These are phyloP conservation scores for Helicoverpa assulta DNA, from an alignment of 2,888 invertebrate genomes.

Conservation along the genomic window DNA sequence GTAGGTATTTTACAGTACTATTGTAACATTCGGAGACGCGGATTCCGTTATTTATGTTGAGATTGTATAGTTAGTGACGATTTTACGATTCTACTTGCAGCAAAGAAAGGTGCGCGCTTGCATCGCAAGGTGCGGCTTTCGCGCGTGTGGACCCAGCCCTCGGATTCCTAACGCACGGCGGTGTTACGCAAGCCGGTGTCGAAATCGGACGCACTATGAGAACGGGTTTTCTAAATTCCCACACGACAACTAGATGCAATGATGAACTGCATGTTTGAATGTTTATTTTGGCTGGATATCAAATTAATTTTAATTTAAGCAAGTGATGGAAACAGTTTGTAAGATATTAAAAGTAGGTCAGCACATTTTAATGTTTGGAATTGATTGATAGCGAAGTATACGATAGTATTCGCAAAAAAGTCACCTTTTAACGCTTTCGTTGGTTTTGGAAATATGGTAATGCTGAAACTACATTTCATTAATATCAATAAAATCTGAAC, in stretches of 20 bases:
- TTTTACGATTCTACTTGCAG: conserved; percentile 2
- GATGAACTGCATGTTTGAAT: conserved; percentile 55
- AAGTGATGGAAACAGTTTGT: conserved; percentile 33
- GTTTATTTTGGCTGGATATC: conserved; percentile 22
- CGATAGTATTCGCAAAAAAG: too few relatives aligned
- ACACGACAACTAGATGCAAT: conserved; percentile 63
- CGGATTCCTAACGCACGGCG: conserved; percentile 45
- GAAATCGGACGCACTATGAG: conserved; percentile 64
- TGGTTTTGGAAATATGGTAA: too few relatives aligned
- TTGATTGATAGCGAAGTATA: not conserved
- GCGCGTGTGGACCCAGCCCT: conserved; percentile 56
- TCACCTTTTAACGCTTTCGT: not conserved
- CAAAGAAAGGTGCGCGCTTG: conserved; percentile 22
- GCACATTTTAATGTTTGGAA: not conserved
- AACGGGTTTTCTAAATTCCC: conserved; percentile 72
- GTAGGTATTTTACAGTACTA: conserved; percentile 29
- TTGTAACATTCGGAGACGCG: conserved; percentile 30
- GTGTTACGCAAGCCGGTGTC: conserved; percentile 67
- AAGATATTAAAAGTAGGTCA: conserved; percentile 29
- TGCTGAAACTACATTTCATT: too few relatives aligned
- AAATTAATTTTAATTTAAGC: conserved; percentile 34
- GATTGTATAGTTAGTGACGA: not conserved
- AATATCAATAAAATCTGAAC: too few relatives aligned
- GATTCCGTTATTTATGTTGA: conserved; percentile 20
- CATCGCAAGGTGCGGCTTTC: conserved; percentile 37